Conservation (phyloP, 2,888 invertebrate genomes). For the Tipula confusa region DNA sequence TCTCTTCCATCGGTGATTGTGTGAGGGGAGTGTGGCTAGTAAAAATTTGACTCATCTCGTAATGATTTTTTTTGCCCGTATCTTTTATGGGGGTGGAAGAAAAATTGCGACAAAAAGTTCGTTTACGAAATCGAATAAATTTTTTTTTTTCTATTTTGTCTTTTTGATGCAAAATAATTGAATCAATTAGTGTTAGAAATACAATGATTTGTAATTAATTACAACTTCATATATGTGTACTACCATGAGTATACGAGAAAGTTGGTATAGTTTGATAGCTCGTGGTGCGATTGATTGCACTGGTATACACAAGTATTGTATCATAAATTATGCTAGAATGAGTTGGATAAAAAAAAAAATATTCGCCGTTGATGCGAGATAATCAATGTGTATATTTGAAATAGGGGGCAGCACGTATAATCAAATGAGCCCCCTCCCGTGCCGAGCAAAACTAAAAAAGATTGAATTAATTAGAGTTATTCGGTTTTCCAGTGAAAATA, state of each 20-base stretch:
- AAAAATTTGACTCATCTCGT: background rate
- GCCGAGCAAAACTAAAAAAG: too few species aligned
- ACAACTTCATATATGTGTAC: too few species aligned
- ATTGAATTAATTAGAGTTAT: too few species aligned
- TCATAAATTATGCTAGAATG: too few species aligned
- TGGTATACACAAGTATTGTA: background rate
- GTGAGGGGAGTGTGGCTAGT: background rate
- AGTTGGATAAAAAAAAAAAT: too few species aligned
- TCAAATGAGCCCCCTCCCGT: too few species aligned
- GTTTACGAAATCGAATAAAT: background rate
- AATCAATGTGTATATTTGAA: too few species aligned
- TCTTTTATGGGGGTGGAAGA: background rate
- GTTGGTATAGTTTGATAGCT: background rate
- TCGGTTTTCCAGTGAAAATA: too few species aligned
- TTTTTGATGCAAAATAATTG: constrained; percentile 20
- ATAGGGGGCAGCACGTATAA: too few species aligned
- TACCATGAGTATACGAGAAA: background rate
- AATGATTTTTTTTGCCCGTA: background rate
- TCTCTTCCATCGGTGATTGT: background rate
- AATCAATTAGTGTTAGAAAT: constrained; percentile 20
- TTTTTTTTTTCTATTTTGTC: background rate
- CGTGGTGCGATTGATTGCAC: background rate
- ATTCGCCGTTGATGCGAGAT: too few species aligned
- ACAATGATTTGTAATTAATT: constrained; percentile 20
- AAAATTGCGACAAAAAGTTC: background rate